Conservation (phyloP, 2,113 vertebrate genomes). For the Peromyscus maniculatus region DNA sequence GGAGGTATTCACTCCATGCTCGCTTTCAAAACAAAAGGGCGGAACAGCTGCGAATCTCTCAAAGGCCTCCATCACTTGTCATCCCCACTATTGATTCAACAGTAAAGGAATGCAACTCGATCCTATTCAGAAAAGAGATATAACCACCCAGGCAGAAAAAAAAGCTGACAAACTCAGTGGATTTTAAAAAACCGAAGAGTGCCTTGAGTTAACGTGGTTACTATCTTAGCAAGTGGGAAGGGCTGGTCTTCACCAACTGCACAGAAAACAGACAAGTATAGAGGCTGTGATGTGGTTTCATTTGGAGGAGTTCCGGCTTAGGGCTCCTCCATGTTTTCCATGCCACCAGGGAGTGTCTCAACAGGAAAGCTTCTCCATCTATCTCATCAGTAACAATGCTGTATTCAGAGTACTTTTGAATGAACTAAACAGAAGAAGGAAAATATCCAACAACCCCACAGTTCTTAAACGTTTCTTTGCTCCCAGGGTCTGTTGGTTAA, state of each 20-base stretch:
- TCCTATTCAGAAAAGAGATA: slow-evolving; percentile 4
- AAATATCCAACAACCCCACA: neutral
- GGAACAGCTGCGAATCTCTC: neutral
- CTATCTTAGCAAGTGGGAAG: neutral
- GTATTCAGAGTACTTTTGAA: neutral
- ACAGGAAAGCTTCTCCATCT: neutral
- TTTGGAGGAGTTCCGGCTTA: neutral
- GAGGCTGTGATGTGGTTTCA: neutral
- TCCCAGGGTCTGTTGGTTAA: neutral
- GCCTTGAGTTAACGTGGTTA: neutral
- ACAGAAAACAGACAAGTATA: neutral
- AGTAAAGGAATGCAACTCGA: slow-evolving; percentile 2
- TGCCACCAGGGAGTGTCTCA: neutral
- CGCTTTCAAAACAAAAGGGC: neutral
- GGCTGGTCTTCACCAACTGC: neutral
- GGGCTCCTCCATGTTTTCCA: neutral
- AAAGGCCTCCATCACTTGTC: neutral
- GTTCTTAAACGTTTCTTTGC: neutral
- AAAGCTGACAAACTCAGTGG: neutral
- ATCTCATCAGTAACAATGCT: neutral
- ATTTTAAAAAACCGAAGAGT: neutral
- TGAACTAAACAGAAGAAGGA: neutral
- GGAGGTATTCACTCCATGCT: neutral
- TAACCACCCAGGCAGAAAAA: neutral
- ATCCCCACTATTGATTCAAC: neutral